phyloP scores from a whole-genome alignment of 1,140 invertebrate species.

The Pissodes strobi region DNA sequence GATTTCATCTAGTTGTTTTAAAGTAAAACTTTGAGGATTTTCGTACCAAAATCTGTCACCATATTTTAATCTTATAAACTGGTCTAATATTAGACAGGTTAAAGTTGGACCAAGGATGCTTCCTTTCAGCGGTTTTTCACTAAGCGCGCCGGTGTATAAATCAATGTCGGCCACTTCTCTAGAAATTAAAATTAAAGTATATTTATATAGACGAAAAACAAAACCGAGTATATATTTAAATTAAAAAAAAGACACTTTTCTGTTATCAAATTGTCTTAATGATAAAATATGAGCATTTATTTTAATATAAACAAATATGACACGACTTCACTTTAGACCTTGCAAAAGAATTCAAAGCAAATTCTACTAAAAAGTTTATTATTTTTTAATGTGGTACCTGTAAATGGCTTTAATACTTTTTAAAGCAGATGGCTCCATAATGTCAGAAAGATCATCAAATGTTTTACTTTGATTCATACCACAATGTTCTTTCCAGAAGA shows the following conservation, averaged over 20 bases:
- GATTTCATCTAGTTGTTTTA: constrained; percentile 84
- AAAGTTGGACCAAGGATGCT: constrained; percentile 82
- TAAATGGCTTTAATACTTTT: constrained; percentile 68
- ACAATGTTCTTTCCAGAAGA: constrained; percentile 75
- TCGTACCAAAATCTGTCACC: constrained; percentile 92
- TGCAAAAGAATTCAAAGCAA: too few relatives aligned
- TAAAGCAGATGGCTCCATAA: constrained; percentile 67
- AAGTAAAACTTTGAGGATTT: constrained; percentile 67
- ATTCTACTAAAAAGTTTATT: too few relatives aligned
- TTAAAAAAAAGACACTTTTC: background rate
- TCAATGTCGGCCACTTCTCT: constrained; percentile 83
- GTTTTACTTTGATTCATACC: constrained; percentile 66
- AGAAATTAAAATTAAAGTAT: constrained; percentile 33
- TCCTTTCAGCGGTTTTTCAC: constrained; percentile 70
- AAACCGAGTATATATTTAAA: background rate
- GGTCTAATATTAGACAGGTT: constrained; percentile 82
- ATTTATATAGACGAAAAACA: background rate
- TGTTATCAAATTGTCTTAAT: constrained; percentile 2
- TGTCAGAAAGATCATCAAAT: constrained; percentile 74
- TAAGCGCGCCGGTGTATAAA: constrained; percentile 81
- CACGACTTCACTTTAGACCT: too few relatives aligned
- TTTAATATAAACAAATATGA: too few relatives aligned
- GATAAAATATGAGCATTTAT: too few relatives aligned
- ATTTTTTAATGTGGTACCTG: constrained; percentile 61
- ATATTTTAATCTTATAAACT: constrained; percentile 77